These are phyloP conservation scores for Pangasius mekongensis DNA, from an alignment of 2,797 vertebrate species.

Conservation along the genomic window DNA sequence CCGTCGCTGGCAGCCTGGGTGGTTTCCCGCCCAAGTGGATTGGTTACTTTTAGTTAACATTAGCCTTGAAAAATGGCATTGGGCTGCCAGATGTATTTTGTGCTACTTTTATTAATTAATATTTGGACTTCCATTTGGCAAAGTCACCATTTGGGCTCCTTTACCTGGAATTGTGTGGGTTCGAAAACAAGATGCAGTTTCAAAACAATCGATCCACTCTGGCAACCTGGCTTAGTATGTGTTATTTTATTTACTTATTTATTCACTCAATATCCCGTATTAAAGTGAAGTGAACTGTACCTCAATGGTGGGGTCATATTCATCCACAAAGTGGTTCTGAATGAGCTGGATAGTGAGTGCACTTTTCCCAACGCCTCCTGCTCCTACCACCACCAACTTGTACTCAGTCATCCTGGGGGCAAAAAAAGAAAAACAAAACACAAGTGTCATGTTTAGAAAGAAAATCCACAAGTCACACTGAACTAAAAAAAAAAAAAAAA, in stretches of 20 bases:
- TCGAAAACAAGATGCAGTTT: neutral
- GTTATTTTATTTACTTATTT: neutral
- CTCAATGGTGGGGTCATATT: constrained; percentile 97
- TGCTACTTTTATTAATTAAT: neutral
- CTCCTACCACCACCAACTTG: constrained; percentile 83
- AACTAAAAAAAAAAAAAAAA: neutral
- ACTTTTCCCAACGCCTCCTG: constrained; percentile 83
- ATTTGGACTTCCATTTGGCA: neutral
- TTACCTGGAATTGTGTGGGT: neutral
- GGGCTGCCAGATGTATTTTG: no score
- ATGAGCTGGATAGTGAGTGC: constrained; percentile 84
- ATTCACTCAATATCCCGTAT: no score
- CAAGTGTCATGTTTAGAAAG: constrained; percentile 46
- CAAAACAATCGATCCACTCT: neutral
- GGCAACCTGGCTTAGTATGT: no score
- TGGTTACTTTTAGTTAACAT: neutral
- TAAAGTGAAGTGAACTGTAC: constrained; percentile 66
- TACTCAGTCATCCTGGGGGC: constrained; percentile 80
- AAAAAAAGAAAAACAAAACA: neutral
- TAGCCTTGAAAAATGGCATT: neutral
- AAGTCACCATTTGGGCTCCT: neutral
- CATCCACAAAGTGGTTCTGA: constrained; percentile 87
- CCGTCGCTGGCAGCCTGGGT: neutral
- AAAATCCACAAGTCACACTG: neutral
- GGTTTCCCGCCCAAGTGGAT: neutral